Evolutionary conservation across 2,797 vertebrate species (phyloP).

Genomic region (Alcedo quadribrachys): DNA sequence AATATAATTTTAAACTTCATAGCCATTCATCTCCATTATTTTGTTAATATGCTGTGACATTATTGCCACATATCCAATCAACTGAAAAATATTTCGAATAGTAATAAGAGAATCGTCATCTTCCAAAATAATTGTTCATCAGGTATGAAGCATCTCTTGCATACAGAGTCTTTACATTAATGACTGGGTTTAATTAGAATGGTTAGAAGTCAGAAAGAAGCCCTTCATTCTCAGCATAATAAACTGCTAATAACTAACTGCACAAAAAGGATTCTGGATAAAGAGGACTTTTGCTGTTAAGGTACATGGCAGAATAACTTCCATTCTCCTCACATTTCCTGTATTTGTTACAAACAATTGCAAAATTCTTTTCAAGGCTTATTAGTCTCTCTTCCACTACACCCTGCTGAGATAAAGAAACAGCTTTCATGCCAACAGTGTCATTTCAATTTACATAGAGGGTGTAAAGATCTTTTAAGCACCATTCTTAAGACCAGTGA

Average conservation of each 20-base stretch:
- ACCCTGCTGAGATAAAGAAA: neutral
- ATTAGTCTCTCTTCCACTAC: neutral
- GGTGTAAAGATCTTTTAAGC: neutral
- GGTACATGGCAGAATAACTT: neutral
- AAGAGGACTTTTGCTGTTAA: slow-evolving; percentile 3
- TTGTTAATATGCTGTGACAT: slow-evolving; percentile 38
- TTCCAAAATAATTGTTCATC: slow-evolving; percentile 59
- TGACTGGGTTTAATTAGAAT: slow-evolving; percentile 48
- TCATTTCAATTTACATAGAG: neutral
- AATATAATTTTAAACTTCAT: slow-evolving; percentile 12
- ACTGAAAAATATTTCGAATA: neutral
- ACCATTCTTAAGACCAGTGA: neutral
- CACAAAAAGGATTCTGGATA: neutral
- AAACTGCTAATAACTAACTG: slow-evolving; percentile 40
- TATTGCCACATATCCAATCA: slow-evolving; percentile 11
- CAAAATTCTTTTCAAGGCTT: slow-evolving; percentile 5
- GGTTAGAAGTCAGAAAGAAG: slow-evolving; percentile 42
- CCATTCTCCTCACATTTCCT: neutral
- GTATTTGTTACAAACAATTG: slow-evolving; percentile 1
- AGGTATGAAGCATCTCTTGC: slow-evolving; percentile 21
- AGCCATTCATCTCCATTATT: slow-evolving; percentile 6
- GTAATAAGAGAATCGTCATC: slow-evolving; percentile 36
- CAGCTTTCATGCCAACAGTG: neutral
- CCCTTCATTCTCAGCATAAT: neutral
- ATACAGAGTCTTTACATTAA: slow-evolving; percentile 24